phyloP scores from a whole-genome alignment of 2,888 invertebrate species.

The Drosophila parthenogenetica region DNA sequence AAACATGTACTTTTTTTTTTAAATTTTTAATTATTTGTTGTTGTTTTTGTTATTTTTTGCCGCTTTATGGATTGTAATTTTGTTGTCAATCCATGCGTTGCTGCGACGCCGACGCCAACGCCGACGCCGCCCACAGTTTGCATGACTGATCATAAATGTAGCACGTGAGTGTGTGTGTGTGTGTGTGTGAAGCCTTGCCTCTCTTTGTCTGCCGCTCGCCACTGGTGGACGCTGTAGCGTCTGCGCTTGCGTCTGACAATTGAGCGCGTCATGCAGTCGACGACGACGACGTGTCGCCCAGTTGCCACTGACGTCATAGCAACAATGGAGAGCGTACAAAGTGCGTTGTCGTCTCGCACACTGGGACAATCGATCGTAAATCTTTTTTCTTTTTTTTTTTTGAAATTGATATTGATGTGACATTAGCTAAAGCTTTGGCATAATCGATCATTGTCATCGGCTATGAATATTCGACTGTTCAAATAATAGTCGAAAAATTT shows the following conservation, averaged over 20 bases:
- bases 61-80: conserved; percentile 52
- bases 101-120: conserved; percentile 15
- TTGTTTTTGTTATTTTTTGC: conserved; percentile 56
- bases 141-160: conserved; percentile 32
- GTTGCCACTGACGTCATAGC: conserved; percentile 57
- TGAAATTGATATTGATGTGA: conserved; percentile 44
- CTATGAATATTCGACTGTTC: no score
- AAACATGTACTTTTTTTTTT: conserved; percentile 35
- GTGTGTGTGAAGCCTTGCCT: conserved; percentile 30
- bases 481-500: no score
- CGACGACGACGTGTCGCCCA: conserved; percentile 14
- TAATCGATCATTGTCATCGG: conserved; percentile 39
- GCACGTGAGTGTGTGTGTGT: conserved; percentile 3
- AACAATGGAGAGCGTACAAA: conserved; percentile 39
- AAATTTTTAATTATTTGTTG: conserved; percentile 52
- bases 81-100: conserved; percentile 40
- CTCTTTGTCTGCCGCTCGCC: conserved; percentile 7
- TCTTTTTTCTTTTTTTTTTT: not conserved
- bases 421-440: conserved; percentile 9
- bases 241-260: conserved; percentile 36
- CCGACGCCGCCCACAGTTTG: conserved; percentile 51
- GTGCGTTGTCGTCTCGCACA: conserved; percentile 44
- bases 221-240: conserved; percentile 31
- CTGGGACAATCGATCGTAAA: conserved; percentile 27
- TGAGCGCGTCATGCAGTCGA: conserved; percentile 46